Percentiles rank a stretch among this genome's conserved stretches.
Conservation (phyloP, 1,140 invertebrate species). For the Lasioglossum albipes region DNA sequence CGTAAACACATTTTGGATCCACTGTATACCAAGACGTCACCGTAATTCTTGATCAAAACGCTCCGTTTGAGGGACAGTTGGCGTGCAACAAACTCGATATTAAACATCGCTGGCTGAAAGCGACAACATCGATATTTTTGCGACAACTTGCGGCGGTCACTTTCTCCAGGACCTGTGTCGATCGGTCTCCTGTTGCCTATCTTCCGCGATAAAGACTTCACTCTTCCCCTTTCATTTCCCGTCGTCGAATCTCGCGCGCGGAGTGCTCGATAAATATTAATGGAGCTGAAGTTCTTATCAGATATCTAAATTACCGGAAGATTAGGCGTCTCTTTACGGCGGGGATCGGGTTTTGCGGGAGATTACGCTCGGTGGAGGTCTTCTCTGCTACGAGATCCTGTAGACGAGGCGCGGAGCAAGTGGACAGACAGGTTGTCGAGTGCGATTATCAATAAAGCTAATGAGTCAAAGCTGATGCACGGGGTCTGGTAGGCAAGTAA, state of each 20-base stretch:
- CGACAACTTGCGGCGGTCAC: too few species aligned
- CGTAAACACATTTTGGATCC: too few species aligned
- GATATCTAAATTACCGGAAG: slow-evolving; percentile 4
- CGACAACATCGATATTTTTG: too few species aligned
- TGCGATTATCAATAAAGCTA: slow-evolving; percentile 13
- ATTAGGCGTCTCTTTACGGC: background rate
- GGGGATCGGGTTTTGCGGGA: background rate
- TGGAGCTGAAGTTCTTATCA: background rate
- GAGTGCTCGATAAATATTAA: slow-evolving; percentile 2
- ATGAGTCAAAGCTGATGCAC: background rate
- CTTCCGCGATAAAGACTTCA: background rate
- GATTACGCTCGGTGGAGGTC: background rate
- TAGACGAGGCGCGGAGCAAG: background rate
- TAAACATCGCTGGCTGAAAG: too few species aligned
- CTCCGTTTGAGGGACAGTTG: too few species aligned
- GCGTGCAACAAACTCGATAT: too few species aligned
- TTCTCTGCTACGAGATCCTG: background rate
- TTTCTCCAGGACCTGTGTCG: too few species aligned
- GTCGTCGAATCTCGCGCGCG: background rate
- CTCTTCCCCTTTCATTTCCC: background rate
- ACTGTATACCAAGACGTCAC: too few species aligned
- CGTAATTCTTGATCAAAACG: too few species aligned
- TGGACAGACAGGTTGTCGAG: slow-evolving; percentile 7
- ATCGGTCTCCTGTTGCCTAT: background rate
- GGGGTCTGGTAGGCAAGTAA: background rate